Evolutionary conservation across 2,888 invertebrate genomes (phyloP), one percentile per base, ranked within the genome.

Genomic region (Onchidella celtica): DNA sequence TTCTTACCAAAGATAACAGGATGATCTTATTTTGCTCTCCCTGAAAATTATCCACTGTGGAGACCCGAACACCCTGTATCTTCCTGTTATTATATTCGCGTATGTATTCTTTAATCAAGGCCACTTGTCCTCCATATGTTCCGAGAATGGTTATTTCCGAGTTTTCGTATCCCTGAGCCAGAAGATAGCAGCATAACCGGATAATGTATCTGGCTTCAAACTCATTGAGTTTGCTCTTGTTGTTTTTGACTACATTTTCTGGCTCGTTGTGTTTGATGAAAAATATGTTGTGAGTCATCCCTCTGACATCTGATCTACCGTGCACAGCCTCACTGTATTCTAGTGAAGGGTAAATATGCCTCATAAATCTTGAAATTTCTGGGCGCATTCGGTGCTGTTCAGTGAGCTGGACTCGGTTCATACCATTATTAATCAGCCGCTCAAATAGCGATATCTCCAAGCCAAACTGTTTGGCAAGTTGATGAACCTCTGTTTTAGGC

Each of bases 401-500:
- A 24, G 94, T 93, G 0, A 97, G 91, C 17, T 90, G 90, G 1
- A 94, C 93, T 21, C 95, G 95, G 78, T 95, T 95, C 3, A 96
- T 89, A 0, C 95, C 94, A 87, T 96, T 96, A 0, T 94, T 94
- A 2, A 97, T 94, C 95, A 97, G 95, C 6, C 97, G 94, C 89
- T 97, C 97, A 93, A 97, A 97, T 11, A 97, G 94, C 0, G 97
- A 97, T 74, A 97, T 94, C 82, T 96, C 96, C 81, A 97, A 92
- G 59, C 96, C 95, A 90, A 95, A 96, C 57, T 95, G 91, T 87
- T 93, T 95, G 0, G 95, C 95, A 78, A 97, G 93, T 61, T 94
- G 94, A 91, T 95, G 96, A 83, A 95, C 95, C 0, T 96, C 95
- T 0, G 96, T 95, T 21, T 94, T 95, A 0, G 97, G 97, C 47